Conservation (phyloP, 2,797 vertebrate genomes). For the Chelon labrosus region DNA sequence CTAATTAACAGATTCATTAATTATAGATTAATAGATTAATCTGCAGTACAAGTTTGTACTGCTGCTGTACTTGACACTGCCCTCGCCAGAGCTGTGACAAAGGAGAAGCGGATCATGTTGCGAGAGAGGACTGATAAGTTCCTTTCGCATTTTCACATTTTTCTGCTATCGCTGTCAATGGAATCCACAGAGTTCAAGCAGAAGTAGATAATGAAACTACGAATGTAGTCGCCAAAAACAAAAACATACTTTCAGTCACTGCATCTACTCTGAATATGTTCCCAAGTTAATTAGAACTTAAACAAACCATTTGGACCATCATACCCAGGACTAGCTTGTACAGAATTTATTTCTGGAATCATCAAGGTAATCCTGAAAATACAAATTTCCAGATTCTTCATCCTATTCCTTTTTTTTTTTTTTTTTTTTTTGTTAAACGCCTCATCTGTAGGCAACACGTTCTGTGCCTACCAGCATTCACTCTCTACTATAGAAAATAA, state of each 20-base stretch:
- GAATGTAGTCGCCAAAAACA: too few species aligned
- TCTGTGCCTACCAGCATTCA: background rate
- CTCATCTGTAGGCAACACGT: background rate
- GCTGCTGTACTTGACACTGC: background rate
- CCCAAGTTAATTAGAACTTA: too few species aligned
- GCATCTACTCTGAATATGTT: background rate
- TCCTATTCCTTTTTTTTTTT: too few species aligned
- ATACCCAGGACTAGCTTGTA: background rate
- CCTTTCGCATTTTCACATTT: background rate
- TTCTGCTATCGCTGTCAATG: background rate
- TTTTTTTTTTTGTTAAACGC: background rate
- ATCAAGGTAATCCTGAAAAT: background rate
- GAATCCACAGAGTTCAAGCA: background rate
- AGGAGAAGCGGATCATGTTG: background rate
- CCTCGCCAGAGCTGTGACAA: background rate
- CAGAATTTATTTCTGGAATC: background rate
- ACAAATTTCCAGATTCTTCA: background rate
- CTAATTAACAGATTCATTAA: too few species aligned
- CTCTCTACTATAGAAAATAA: background rate
- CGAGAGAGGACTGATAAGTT: background rate
- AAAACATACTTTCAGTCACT: background rate
- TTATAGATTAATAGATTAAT: too few species aligned
- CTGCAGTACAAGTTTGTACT: background rate
- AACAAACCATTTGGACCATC: background rate
- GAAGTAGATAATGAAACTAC: background rate